A percentile compares a stretch with the other conserved stretches of the same genome.
Evolutionary conservation across 2,797 vertebrate species (phyloP).

Genomic region (Bradypodion pumilum): DNA sequence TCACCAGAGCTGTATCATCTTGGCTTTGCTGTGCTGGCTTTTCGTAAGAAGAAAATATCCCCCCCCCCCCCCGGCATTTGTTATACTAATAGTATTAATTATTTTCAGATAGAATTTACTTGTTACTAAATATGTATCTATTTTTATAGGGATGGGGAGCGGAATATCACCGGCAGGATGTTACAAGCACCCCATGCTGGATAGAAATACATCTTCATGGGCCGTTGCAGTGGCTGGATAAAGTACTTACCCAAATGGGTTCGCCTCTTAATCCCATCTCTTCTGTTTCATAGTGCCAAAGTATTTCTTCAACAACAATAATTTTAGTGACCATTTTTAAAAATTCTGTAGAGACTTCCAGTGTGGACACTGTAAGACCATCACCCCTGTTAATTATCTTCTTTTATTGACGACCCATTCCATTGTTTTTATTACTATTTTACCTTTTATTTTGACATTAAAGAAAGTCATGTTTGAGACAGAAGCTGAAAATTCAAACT

Average conservation of each 20-base stretch:
- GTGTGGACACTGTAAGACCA: constrained; percentile 77
- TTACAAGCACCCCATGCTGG: constrained; percentile 90
- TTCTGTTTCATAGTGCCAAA: constrained; percentile 92
- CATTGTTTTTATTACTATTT: constrained; percentile 75
- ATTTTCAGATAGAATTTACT: not conserved
- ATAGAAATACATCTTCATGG: constrained; percentile 92
- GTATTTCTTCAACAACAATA: constrained; percentile 55
- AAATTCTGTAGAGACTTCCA: constrained; percentile 75
- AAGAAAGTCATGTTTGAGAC: constrained; percentile 63
- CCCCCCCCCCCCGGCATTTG: not conserved
- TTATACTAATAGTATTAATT: not conserved
- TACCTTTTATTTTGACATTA: constrained; percentile 72
- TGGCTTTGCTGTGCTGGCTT: not conserved
- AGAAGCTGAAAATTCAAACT: constrained; percentile 61
- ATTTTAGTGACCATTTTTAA: constrained; percentile 74
- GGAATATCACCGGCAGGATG: constrained; percentile 88
- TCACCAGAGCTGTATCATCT: not conserved
- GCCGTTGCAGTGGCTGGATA: constrained; percentile 91
- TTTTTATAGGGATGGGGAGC: constrained; percentile 85
- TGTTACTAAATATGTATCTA: not conserved
- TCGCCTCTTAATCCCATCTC: constrained; percentile 95
- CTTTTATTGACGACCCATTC: constrained; percentile 77
- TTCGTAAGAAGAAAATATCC: not conserved
- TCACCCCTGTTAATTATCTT: constrained; percentile 65
- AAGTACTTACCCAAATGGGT: constrained; percentile 93